Conservation (phyloP, 2,113 vertebrate genomes). For the Brachypteracias leptosomus region DNA sequence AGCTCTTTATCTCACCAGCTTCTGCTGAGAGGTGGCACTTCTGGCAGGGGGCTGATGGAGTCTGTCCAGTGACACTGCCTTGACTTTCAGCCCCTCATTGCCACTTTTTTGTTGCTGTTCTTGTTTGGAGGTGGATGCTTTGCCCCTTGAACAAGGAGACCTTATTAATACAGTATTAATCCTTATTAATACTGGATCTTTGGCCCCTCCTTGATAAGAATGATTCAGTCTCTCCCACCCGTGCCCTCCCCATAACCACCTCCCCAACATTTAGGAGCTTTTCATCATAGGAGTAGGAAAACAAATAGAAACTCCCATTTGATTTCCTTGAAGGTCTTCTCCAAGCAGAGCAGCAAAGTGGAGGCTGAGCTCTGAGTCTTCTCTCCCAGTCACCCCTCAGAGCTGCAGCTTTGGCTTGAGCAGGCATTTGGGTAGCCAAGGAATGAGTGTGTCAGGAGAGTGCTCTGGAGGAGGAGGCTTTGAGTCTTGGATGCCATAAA, state of each 20-base stretch:
- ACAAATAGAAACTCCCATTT: neutral
- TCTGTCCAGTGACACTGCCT: neutral
- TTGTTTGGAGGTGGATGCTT: neutral
- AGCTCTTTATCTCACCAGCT: neutral
- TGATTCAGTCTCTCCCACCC: rapidly evolving
- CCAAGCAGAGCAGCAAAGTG: neutral
- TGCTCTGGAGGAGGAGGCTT: neutral
- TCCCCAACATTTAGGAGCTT: neutral
- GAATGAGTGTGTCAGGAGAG: neutral
- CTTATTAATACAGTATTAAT: neutral
- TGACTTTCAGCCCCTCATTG: neutral
- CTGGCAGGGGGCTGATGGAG: neutral
- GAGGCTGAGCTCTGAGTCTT: neutral
- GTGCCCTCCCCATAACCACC: neutral
- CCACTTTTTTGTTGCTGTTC: neutral
- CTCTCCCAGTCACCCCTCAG: neutral
- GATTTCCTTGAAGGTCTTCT: neutral
- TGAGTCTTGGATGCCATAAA: neutral
- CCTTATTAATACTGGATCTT: neutral
- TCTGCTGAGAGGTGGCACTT: constrained; percentile 46
- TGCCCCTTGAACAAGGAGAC: neutral
- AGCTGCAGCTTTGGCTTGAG: neutral
- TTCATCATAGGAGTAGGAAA: neutral
- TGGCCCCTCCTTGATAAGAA: neutral
- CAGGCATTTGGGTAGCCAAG: neutral